Percentiles rank a stretch among this genome's conserved stretches.
These are phyloP conservation scores for Platycheirus rosarum DNA, from an alignment of 2,888 invertebrate species.

Conservation along the genomic window DNA sequence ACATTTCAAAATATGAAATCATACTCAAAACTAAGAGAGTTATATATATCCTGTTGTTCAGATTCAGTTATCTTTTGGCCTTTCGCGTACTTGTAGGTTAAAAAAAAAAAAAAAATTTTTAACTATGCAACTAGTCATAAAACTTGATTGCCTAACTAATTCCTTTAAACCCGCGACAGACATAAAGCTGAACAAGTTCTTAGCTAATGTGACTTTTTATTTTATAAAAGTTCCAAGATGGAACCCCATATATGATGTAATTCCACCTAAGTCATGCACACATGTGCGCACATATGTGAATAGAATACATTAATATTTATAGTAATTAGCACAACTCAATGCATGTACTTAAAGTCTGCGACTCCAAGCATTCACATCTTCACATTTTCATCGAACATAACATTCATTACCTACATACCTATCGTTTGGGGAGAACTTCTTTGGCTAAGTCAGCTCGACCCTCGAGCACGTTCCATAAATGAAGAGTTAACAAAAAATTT, in stretches of 20 bases:
- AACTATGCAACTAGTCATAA: not conserved
- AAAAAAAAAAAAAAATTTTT: too few relatives aligned
- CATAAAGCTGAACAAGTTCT: slow-evolving; percentile 48
- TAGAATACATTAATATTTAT: slow-evolving; percentile 30
- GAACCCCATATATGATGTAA: slow-evolving; percentile 56
- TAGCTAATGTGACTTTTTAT: slow-evolving; percentile 6
- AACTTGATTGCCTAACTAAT: not conserved
- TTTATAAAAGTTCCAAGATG: slow-evolving; percentile 19
- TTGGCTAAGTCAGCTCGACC: slow-evolving; percentile 13
- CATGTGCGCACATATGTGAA: slow-evolving; percentile 10
- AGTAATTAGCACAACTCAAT: slow-evolving; percentile 50
- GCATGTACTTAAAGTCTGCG: slow-evolving; percentile 41
- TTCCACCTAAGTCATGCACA: slow-evolving; percentile 39
- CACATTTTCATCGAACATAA: slow-evolving; percentile 45
- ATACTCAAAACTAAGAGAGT: too few relatives aligned
- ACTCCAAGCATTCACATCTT: slow-evolving; percentile 46
- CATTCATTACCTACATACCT: slow-evolving; percentile 20
- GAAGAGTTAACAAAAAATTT: slow-evolving; percentile 41
- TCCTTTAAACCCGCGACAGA: not conserved
- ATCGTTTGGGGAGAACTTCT: slow-evolving; percentile 44
- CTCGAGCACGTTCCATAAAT: slow-evolving; percentile 26
- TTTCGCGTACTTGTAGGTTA: not conserved
- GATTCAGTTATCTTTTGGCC: not conserved
- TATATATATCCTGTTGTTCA: not conserved
- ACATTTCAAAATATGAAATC: too few relatives aligned